Evolutionary conservation across 2,888 invertebrate species (phyloP).

Genomic region (Isoperla grammatica): DNA sequence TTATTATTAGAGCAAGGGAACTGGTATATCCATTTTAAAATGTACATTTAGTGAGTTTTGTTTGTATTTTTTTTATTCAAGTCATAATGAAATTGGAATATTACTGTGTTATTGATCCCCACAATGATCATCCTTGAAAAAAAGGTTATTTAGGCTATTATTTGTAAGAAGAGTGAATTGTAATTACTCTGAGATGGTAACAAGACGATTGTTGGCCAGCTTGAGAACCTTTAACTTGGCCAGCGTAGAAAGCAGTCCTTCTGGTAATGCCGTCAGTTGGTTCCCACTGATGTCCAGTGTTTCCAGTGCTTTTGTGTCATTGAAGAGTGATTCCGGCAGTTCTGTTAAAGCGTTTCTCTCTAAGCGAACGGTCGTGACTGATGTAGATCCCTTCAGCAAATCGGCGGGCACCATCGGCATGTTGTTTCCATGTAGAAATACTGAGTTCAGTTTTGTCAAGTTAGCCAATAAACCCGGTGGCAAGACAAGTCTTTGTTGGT

Average conservation of each 20-base stretch:
- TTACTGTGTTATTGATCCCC: too few species aligned
- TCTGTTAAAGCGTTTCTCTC: slow-evolving; percentile 48
- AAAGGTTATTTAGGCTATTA: too few species aligned
- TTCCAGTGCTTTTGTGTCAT: slow-evolving; percentile 55
- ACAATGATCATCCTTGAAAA: too few species aligned
- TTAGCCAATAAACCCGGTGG: slow-evolving; percentile 56
- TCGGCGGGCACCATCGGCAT: slow-evolving; percentile 55
- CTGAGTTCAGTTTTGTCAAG: slow-evolving; percentile 47
- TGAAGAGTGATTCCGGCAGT: slow-evolving; percentile 58
- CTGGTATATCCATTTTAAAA: too few species aligned
- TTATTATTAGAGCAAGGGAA: too few species aligned
- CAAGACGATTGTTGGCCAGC: slow-evolving; percentile 59
- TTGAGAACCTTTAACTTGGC: slow-evolving; percentile 53
- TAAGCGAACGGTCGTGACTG: slow-evolving; percentile 56
- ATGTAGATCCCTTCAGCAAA: slow-evolving; percentile 55
- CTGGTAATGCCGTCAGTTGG: slow-evolving; percentile 52
- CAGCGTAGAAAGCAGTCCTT: slow-evolving; percentile 53
- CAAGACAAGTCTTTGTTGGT: slow-evolving; percentile 48
- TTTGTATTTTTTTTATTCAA: too few species aligned
- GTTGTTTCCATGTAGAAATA: slow-evolving; percentile 54
- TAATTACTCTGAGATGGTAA: slow-evolving; percentile 53
- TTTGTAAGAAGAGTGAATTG: slow-evolving; percentile 10
- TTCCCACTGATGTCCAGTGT: slow-evolving; percentile 63
- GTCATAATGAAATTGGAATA: too few species aligned
- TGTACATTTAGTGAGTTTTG: too few species aligned